Percentiles rank a stretch among this genome's conserved stretches.
These are phyloP conservation scores for Orthosia cruda DNA, from an alignment of 2,888 invertebrate genomes.

Conservation along the genomic window DNA sequence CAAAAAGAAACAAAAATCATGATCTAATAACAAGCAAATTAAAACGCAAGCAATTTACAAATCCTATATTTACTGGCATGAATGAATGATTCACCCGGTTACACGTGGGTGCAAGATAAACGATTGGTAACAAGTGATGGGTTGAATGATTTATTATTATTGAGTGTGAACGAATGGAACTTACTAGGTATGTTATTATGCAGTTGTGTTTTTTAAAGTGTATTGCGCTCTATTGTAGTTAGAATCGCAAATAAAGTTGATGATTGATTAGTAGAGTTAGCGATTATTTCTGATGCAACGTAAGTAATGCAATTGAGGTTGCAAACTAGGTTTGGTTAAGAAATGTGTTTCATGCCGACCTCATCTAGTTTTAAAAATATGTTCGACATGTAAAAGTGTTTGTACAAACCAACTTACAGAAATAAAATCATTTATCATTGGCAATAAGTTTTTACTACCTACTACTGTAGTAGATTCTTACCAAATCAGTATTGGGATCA, in stretches of 20 bases:
- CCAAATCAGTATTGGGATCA: neutral
- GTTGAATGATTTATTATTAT: constrained; percentile 68
- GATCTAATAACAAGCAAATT: neutral
- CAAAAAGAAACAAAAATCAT: too few species aligned
- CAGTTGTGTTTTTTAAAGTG: constrained; percentile 46
- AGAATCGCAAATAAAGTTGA: constrained; percentile 6
- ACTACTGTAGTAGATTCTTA: neutral
- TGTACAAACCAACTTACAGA: too few species aligned
- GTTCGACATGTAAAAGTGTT: too few species aligned
- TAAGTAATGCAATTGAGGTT: neutral
- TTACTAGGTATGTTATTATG: constrained; percentile 39
- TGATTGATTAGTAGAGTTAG: constrained; percentile 10
- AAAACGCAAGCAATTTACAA: constrained; percentile 19
- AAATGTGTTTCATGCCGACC: too few species aligned
- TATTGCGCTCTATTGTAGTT: constrained; percentile 16
- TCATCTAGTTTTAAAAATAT: too few species aligned
- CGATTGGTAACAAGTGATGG: constrained; percentile 45
- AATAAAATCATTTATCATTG: too few species aligned
- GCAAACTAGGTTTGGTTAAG: neutral
- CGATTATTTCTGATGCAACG: constrained; percentile 25
- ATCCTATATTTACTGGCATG: constrained; percentile 41
- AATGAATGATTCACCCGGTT: constrained; percentile 45
- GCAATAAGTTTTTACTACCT: neutral
- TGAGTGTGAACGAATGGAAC: constrained; percentile 54
- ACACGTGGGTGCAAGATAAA: constrained; percentile 51